Evolutionary conservation across 53 echinoderm and acorn worm species (phyloP).

Genomic region (Holothuria scabra): DNA sequence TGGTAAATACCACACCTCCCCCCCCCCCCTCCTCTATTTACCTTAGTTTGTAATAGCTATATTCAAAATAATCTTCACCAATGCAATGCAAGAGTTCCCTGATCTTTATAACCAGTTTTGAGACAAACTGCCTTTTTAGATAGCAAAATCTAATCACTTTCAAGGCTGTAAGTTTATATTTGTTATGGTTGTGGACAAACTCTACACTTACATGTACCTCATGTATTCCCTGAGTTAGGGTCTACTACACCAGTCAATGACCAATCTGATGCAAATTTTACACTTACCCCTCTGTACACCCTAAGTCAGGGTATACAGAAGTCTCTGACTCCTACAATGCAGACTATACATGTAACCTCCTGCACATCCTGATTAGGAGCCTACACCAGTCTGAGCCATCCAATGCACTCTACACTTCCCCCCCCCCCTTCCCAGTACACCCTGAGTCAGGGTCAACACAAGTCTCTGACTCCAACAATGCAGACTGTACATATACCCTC

Average conservation of each 20-base stretch:
- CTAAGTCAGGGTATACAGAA: constrained; percentile 45
- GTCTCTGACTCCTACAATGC: neutral
- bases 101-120: no score
- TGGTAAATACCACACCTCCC: no score
- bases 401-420: no score
- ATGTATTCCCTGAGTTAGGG: constrained; percentile 49
- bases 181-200: no score
- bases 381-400: neutral
- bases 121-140: no score
- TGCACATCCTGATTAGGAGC: constrained; percentile 50
- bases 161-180: no score
- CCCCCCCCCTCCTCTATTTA: no score
- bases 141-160: no score
- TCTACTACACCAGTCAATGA: constrained; percentile 21
- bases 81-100: no score
- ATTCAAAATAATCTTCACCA: no score
- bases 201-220: constrained; percentile 20
- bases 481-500: no score
- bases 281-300: constrained; percentile 57
- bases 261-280: neutral
- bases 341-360: constrained; percentile 51
- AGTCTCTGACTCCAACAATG: neutral
- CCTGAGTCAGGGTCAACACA: constrained; percentile 52
- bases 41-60: no score
- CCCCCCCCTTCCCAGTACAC: constrained; percentile 50